These are phyloP conservation scores for Megaceryle alcyon DNA, from an alignment of 2,797 vertebrate species.

Conservation along the genomic window DNA sequence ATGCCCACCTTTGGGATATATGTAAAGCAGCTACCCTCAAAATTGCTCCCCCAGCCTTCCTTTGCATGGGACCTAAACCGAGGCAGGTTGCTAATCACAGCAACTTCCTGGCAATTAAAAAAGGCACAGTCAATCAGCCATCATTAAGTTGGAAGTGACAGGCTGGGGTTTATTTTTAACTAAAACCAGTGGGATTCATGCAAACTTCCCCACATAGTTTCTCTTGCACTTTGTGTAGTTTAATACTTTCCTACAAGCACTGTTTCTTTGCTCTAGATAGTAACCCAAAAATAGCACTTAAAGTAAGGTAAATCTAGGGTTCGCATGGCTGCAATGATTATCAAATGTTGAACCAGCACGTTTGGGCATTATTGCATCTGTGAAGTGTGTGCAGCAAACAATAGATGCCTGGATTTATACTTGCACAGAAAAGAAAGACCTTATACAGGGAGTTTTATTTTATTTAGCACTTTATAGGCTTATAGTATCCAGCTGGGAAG, in stretches of 20 bases:
- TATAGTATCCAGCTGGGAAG: background rate
- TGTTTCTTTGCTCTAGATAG: background rate
- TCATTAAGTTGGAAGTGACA: slow-evolving; percentile 20
- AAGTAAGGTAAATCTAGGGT: background rate
- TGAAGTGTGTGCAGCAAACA: background rate
- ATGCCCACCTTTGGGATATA: background rate
- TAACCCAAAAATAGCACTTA: background rate
- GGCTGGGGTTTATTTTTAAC: slow-evolving; percentile 34
- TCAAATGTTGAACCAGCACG: background rate
- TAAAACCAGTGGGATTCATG: background rate
- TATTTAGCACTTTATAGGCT: background rate
- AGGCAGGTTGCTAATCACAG: slow-evolving; percentile 31
- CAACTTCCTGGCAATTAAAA: slow-evolving; percentile 32
- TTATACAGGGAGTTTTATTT: background rate
- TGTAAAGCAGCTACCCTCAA: background rate
- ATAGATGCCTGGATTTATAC: background rate
- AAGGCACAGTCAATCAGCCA: slow-evolving; percentile 21
- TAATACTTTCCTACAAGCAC: background rate
- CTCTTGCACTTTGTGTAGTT: background rate
- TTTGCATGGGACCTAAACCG: background rate
- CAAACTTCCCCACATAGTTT: background rate
- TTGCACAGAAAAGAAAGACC: background rate
- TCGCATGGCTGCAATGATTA: background rate
- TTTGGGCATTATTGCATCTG: background rate
- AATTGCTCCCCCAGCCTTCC: background rate